Base-by-base conservation (phyloP, 2,113 vertebrate species). In the Chaetodon auriga region DNA sequence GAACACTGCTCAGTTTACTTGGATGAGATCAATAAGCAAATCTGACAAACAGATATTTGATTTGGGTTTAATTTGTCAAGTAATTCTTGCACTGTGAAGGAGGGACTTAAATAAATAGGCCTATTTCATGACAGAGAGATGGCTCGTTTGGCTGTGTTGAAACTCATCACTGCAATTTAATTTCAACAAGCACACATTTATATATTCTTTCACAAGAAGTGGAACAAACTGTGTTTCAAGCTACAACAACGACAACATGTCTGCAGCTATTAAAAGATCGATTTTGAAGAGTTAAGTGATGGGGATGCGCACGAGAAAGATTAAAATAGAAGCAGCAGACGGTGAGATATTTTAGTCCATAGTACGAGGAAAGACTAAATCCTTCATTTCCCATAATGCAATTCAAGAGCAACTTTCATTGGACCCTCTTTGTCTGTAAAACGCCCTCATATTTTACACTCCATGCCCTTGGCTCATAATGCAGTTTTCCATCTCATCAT, bases 401-500 rank as follows among this genome's bases (percentile, higher is more conserved):
- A 62, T 19, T 54, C 35, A 68, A 36, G 3, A 12, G 16, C 0
- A 69, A 57, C 11, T 46, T 80, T 51, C 23, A 78, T 60, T 45
- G 75, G 35, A 30, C 3, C 54, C 75, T 63, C 6, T 7, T 45
- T 19, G 19, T 63, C 51, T 19, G 19, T 63, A 19, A 68, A 75
- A 78, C 21, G 13, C 21, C 21, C 12, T 43, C 5, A 45, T 63
- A 41, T 51, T 74, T 61, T 5, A 60, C 30, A 58, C n/a, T n/a
- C n/a, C 10, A 83, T 41, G 36, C 1, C 36, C 8, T 15, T 3
- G 1, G 23, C 73, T 36, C 46, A 35, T 45, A 35, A 57, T 19
- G 69, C 53, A 30, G n/a, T 75, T 68, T 64, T 55, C 45, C 72
- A 8, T 58, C 46, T 48, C 41, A 54, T 63, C 69, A 41, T 21